These are phyloP conservation scores for Dryomyza anilis DNA, from an alignment of 2,888 invertebrate species.

Conservation along the genomic window DNA sequence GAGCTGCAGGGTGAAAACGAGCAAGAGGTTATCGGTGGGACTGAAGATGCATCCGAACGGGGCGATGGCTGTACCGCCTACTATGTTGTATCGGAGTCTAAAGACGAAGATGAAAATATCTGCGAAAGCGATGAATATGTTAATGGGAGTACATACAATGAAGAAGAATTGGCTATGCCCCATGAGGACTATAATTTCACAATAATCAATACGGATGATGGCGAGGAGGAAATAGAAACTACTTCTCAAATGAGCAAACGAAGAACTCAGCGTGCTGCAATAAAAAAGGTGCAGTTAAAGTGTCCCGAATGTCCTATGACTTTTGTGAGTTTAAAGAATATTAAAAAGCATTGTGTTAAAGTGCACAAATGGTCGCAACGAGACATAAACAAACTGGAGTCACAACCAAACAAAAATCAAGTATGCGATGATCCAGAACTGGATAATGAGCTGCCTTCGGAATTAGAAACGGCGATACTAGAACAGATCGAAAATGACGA, in stretches of 20 bases:
- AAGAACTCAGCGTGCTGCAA: neutral
- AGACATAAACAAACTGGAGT: neutral
- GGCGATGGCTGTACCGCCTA: constrained; percentile 21
- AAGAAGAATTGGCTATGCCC: neutral
- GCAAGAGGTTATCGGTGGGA: constrained; percentile 3
- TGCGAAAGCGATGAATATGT: constrained; percentile 8
- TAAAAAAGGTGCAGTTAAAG: constrained; percentile 27
- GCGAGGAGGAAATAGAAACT: constrained; percentile 37
- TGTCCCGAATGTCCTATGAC: constrained; percentile 36
- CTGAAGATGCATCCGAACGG: constrained; percentile 7
- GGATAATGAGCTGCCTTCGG: too few species aligned
- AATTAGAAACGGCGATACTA: too few species aligned
- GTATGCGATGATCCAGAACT: too few species aligned
- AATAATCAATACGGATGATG: constrained; percentile 41
- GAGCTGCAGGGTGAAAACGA: constrained; percentile 17
- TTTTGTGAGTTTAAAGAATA: constrained; percentile 35
- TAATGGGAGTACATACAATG: constrained; percentile 34
- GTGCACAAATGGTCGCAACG: constrained; percentile 1
- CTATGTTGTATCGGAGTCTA: constrained; percentile 21
- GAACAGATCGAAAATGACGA: neutral
- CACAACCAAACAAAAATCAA: too few species aligned
- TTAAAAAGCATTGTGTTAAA: constrained; percentile 31
- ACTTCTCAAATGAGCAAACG: constrained; percentile 9
- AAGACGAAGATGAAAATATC: constrained; percentile 17
- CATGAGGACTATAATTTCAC: constrained; percentile 43